These are phyloP conservation scores for Apodemus agrarius DNA, from an alignment of 2,797 vertebrate species.

Conservation along the genomic window DNA sequence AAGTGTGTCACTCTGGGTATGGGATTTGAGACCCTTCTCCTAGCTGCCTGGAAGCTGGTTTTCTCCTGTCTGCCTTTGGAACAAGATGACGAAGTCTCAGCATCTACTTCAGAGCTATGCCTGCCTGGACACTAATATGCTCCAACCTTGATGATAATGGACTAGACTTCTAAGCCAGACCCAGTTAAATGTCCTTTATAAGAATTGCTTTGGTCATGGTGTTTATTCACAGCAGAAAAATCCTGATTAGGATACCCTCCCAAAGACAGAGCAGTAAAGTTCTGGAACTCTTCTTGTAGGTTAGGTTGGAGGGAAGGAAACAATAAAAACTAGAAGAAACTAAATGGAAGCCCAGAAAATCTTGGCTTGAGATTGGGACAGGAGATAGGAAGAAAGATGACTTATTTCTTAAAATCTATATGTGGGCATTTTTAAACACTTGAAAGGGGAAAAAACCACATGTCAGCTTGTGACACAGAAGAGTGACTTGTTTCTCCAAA, in stretches of 20 bases:
- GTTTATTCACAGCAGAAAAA: background rate
- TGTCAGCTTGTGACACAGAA: background rate
- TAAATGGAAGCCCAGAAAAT: background rate
- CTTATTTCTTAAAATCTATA: conserved; percentile 2
- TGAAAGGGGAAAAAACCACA: background rate
- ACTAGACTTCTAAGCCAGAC: too few relatives aligned
- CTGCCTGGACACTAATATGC: too few relatives aligned
- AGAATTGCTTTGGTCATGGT: background rate
- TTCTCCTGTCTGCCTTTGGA: too few relatives aligned
- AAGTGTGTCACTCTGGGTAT: too few relatives aligned
- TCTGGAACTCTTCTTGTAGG: background rate
- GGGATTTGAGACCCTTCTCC: too few relatives aligned
- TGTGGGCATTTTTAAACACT: background rate
- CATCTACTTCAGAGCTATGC: too few relatives aligned
- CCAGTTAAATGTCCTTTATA: too few relatives aligned
- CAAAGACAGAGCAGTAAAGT: background rate
- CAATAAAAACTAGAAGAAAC: background rate
- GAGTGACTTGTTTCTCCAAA: background rate
- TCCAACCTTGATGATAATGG: too few relatives aligned
- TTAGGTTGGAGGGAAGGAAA: background rate
- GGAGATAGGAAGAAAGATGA: background rate
- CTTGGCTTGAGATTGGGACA: background rate
- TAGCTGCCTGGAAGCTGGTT: too few relatives aligned
- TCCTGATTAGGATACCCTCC: background rate
- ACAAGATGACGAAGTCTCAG: too few relatives aligned